Evolutionary conservation across 2,797 vertebrate genomes (phyloP).

Genomic region (Epinephelus coioides): DNA sequence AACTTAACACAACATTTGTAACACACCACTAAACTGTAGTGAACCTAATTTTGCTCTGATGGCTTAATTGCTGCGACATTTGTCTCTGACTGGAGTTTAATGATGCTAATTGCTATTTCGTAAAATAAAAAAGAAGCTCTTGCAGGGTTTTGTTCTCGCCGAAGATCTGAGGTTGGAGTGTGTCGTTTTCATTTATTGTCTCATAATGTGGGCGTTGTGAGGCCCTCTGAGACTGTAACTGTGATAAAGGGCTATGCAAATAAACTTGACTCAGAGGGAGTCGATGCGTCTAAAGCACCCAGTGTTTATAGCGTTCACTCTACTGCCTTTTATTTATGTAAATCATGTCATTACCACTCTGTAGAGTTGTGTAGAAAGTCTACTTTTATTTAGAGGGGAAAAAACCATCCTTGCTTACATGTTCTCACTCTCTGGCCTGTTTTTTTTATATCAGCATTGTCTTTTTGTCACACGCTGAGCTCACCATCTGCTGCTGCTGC

Average conservation of each 20-base stretch:
- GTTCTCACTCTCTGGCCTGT: conserved; percentile 26
- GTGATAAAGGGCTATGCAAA: conserved; percentile 54
- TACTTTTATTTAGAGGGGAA: conserved; percentile 38
- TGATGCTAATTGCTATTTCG: conserved; percentile 35
- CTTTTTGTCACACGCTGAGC: conserved; percentile 68
- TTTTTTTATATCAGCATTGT: conserved; percentile 50
- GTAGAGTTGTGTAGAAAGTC: conserved; percentile 7
- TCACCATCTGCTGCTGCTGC: conserved; percentile 75
- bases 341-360: neutral
- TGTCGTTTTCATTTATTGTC: conserved; percentile 28
- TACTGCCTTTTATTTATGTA: conserved; percentile 2
- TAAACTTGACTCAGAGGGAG: conserved; percentile 27
- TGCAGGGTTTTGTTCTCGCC: conserved; percentile 1
- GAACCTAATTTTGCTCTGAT: neutral
- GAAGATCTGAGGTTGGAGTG: conserved; percentile 16
- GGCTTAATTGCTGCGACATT: conserved; percentile 35
- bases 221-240: conserved; percentile 34
- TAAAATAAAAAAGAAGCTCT: conserved; percentile 22
- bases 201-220: conserved; percentile 35
- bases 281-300: conserved; percentile 1
- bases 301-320: neutral
- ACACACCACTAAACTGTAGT: neutral
- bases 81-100: conserved; percentile 32
- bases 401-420: conserved; percentile 4
- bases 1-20: neutral